Base-by-base conservation (phyloP, 2,797 vertebrate genomes). In the Sebastes glaucus region DNA sequence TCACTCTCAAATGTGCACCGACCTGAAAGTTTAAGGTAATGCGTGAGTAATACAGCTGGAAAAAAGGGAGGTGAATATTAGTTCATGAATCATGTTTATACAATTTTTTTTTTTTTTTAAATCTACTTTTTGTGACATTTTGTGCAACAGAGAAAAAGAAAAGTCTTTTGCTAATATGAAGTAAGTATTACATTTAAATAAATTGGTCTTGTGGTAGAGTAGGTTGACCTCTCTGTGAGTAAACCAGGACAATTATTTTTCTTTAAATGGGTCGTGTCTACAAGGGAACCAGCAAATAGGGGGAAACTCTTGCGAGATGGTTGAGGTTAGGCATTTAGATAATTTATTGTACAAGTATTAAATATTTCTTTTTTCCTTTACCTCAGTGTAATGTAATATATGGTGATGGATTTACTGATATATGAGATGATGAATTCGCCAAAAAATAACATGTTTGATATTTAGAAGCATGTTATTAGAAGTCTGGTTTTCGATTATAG, bases 1-100 rank as follows among this genome's bases (percentile, higher is more conserved):
- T 92, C 85, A 1, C 42, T 83, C 78, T 96, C 96, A 93, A 96
- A 96, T 9, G 94, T 92, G 81, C 96, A 96, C 0, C 85, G 78
- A 81, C 96, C 96, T 96, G 61, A 62, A 86, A 80, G 16, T 28
- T 56, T 18, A 46, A 35, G 30, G 33, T 4, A 46, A 80, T 20
- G 13, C 2, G 16, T 81, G 42, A 80, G 22, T 42, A 53, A 78
- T 1, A 28, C 46, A 22, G 65, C 27, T 62, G 57, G 22, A 28
- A 83, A 62, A 38, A 38, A 20, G 59, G 59, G 27, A 55, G 52
- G 42, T 32, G 30, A 38, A 55, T 8, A 16, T 0, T 28, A 25
- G 23, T 32, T 70, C 11, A 71, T 38, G 28, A 70, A 60, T 80
- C 65, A 73, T 2, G 20, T 27, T 49, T 20, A 49, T 20, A 42